Percentiles rank a stretch among this genome's conserved stretches.
Evolutionary conservation across 1,140 invertebrate species (phyloP).

Genomic region (Zaprionus tsacasi): DNA sequence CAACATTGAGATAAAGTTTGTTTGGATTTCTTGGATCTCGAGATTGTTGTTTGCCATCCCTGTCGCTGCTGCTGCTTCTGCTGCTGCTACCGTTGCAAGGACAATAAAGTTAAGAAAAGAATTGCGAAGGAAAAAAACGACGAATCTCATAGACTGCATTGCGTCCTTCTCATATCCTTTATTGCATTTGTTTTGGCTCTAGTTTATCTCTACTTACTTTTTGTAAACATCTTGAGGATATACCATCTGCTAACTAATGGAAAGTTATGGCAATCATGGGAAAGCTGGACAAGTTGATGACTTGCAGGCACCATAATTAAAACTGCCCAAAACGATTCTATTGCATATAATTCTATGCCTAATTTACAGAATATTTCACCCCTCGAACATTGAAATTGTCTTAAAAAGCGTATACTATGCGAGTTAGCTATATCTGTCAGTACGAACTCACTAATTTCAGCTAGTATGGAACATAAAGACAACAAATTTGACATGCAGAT

Average conservation of each 20-base stretch:
- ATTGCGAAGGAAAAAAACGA: neutral
- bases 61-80: conserved; percentile 20
- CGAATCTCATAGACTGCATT: conserved; percentile 18
- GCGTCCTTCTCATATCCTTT: conserved; percentile 61
- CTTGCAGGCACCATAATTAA: too few species aligned
- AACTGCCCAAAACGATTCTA: neutral
- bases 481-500: too few species aligned
- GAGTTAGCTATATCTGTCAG: too few species aligned
- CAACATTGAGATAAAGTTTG: conserved; percentile 80
- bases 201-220: conserved; percentile 15
- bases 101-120: conserved; percentile 5
- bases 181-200: conserved; percentile 65
- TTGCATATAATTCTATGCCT: neutral
- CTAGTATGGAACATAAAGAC: too few species aligned
- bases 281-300: neutral
- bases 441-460: too few species aligned
- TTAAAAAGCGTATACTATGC: too few species aligned
- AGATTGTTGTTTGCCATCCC: conserved; percentile 58
- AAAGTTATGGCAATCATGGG: neutral
- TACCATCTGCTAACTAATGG: neutral
- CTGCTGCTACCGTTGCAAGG: neutral
- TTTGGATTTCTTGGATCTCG: conserved; percentile 64
- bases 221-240: neutral
- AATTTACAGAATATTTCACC: neutral
- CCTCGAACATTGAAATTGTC: too few species aligned